A percentile compares a stretch with the other conserved stretches of the same genome.
phyloP scores from a whole-genome alignment of 2,113 vertebrate species.

The Puffinus mauretanicus region DNA sequence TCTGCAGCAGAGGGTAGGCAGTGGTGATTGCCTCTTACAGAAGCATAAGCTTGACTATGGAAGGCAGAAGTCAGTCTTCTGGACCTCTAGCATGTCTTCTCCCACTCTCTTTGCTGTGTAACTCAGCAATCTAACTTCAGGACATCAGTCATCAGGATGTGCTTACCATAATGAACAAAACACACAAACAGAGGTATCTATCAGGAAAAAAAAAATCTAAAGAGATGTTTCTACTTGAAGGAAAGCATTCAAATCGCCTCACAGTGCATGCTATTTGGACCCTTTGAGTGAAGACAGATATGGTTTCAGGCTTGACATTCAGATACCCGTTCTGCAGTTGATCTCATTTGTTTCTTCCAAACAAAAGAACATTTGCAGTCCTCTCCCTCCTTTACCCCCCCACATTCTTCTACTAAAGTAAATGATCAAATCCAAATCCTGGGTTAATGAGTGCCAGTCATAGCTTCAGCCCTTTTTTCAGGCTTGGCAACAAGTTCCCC shows the following conservation, averaged over 20 bases:
- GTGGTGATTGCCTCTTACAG: neutral
- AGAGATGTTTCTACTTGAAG: neutral
- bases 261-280: neutral
- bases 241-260: slow-evolving; percentile 6
- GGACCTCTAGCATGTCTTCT: neutral
- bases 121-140: neutral
- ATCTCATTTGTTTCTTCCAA: slow-evolving; percentile 64
- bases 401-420: slow-evolving; percentile 46
- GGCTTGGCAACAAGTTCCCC: slow-evolving; percentile 87
- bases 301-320: slow-evolving; percentile 47
- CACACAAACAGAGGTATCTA: neutral
- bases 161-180: neutral
- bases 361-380: slow-evolving; percentile 53
- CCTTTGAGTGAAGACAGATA: slow-evolving; percentile 11
- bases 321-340: neutral
- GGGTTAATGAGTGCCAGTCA: slow-evolving; percentile 93
- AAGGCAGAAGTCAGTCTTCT: neutral
- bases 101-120: neutral
- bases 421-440: slow-evolving; percentile 74
- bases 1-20: neutral
- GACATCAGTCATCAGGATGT: neutral
- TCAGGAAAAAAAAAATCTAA: neutral
- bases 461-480: slow-evolving; percentile 73
- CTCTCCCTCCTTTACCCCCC: slow-evolving; percentile 2
- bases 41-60: neutral